These are phyloP conservation scores for Amphiprion percula DNA, from an alignment of 2,113 vertebrate genomes.

Conservation along the genomic window DNA sequence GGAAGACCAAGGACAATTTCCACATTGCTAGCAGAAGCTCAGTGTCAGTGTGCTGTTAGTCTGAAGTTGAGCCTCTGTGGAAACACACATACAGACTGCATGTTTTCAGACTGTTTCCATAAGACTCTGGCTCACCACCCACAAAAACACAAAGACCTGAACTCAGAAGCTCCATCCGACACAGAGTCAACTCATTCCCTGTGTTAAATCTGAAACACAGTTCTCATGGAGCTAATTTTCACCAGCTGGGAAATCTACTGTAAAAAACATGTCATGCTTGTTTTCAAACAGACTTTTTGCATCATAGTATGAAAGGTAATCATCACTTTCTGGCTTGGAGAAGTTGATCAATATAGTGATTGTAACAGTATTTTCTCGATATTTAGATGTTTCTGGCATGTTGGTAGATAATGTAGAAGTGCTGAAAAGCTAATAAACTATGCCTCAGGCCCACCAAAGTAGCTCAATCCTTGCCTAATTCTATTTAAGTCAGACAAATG, in stretches of 20 bases:
- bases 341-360: no score
- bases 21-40: slow-evolving; percentile 50
- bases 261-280: not conserved
- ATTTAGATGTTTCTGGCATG: not conserved
- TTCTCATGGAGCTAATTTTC: slow-evolving; percentile 31
- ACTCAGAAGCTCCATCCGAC: slow-evolving; percentile 15
- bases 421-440: not conserved
- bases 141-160: slow-evolving; percentile 30
- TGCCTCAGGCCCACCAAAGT: not conserved
- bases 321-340: not conserved
- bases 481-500: not conserved
- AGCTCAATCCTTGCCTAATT: slow-evolving; percentile 8
- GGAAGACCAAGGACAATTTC: slow-evolving; percentile 26
- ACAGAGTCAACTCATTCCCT: not conserved
- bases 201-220: slow-evolving; percentile 34
- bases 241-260: slow-evolving; percentile 13
- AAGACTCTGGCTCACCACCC: slow-evolving; percentile 12
- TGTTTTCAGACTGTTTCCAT: slow-evolving; percentile 34
- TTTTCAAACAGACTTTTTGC: not conserved
- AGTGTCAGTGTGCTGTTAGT: slow-evolving; percentile 33
- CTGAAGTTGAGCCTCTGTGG: slow-evolving; percentile 44
- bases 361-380: not conserved
- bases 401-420: not conserved
- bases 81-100: slow-evolving; percentile 39
- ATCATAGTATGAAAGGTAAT: not conserved